Conservation (phyloP, 2,888 invertebrate genomes). For the Trisateles emortualis region DNA sequence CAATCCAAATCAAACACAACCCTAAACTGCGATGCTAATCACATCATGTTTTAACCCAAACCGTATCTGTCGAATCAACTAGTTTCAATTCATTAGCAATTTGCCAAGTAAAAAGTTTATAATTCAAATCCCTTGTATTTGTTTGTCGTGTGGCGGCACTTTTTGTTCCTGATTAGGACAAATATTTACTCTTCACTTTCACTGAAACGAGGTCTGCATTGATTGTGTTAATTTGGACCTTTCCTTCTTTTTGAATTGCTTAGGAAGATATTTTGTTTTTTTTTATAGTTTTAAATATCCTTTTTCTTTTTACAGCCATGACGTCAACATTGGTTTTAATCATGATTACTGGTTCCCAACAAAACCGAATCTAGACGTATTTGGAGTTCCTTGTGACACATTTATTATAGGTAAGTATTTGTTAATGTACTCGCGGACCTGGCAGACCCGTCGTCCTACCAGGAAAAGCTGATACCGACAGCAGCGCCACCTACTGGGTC, state of each 20-base stretch:
- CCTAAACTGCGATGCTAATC: neutral
- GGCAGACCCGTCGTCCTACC: too few relatives aligned
- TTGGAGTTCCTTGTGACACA: too few relatives aligned
- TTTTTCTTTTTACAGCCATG: too few relatives aligned
- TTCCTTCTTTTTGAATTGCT: slow-evolving; percentile 1
- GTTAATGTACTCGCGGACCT: too few relatives aligned
- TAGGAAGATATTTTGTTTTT: too few relatives aligned
- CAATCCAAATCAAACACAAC: neutral
- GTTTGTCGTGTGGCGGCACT: slow-evolving; percentile 33
- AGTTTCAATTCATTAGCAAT: slow-evolving; percentile 31
- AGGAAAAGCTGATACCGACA: too few relatives aligned
- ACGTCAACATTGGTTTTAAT: too few relatives aligned
- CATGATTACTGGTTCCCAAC: too few relatives aligned
- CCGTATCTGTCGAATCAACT: slow-evolving; percentile 7
- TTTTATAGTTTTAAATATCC: too few relatives aligned
- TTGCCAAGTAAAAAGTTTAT: slow-evolving; percentile 29
- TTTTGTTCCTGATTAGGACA: slow-evolving; percentile 65
- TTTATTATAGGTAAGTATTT: too few relatives aligned
- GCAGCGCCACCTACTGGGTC: too few relatives aligned
- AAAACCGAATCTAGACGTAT: too few relatives aligned
- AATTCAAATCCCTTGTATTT: slow-evolving; percentile 37
- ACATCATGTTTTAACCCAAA: neutral
- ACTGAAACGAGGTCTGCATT: slow-evolving; percentile 43
- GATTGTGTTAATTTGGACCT: slow-evolving; percentile 48
- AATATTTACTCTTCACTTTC: slow-evolving; percentile 62